A percentile compares a stretch with the other conserved stretches of the same genome.
These are phyloP conservation scores for Caenorhabditis zanzibari DNA, from an alignment of 2,888 invertebrate species.

Conservation along the genomic window DNA sequence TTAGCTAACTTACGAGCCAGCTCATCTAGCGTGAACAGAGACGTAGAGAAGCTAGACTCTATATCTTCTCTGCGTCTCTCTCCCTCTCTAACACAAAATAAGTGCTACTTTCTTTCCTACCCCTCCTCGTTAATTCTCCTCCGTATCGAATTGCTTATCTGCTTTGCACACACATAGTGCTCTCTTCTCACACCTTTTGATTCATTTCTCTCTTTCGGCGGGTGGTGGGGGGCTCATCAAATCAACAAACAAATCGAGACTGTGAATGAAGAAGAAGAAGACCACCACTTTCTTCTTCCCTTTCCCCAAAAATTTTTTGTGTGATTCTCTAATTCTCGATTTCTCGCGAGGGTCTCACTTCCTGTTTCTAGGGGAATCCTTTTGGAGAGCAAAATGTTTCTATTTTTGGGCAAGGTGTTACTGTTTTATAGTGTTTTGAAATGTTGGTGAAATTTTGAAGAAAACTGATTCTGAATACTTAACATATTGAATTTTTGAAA, in stretches of 20 bases:
- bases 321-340: constrained; percentile 13
- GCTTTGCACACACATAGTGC: constrained; percentile 51
- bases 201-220: neutral
- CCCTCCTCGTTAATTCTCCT: constrained; percentile 23
- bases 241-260: constrained; percentile 57
- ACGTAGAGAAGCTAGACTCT: too few relatives aligned
- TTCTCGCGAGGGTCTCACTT: constrained; percentile 29
- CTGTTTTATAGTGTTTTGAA: neutral
- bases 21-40: too few relatives aligned
- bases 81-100: neutral
- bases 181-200: constrained; percentile 13
- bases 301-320: neutral
- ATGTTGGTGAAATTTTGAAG: neutral
- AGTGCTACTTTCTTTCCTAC: neutral
- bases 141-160: constrained; percentile 63
- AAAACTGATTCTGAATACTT: too few relatives aligned
- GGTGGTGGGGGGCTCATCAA: constrained; percentile 63
- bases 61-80: too few relatives aligned
- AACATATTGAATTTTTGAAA: too few relatives aligned
- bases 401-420: constrained; percentile 22
- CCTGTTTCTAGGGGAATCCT: constrained; percentile 37
- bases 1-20: too few relatives aligned
- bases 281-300: constrained; percentile 31
- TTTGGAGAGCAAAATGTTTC: constrained; percentile 22
- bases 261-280: constrained; percentile 10